Evolutionary conservation across 2,888 invertebrate genomes (phyloP).

Genomic region (Nomada fucata): DNA sequence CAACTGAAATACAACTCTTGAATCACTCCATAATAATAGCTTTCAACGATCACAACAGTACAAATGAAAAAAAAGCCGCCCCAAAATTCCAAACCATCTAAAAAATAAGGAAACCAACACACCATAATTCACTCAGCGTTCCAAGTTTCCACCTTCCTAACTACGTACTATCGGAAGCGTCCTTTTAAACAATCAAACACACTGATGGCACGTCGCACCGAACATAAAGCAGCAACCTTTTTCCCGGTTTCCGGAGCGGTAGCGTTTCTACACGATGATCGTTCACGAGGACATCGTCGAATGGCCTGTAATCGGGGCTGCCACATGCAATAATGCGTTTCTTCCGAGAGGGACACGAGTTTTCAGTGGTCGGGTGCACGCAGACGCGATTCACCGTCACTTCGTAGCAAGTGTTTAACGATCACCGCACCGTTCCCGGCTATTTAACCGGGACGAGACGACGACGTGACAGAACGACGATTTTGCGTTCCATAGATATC

Average conservation of each 20-base stretch:
- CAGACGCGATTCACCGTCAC: not conserved
- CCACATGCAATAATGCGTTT: conserved; percentile 48
- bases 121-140: not conserved
- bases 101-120: not conserved
- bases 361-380: not conserved
- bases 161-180: conserved; percentile 1
- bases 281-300: conserved; percentile 48
- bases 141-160: not conserved
- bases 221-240: conserved; percentile 60
- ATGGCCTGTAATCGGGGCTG: conserved; percentile 58
- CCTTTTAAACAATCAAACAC: conserved; percentile 18
- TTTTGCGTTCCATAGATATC: conserved; percentile 45
- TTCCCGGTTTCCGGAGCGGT: conserved; percentile 47
- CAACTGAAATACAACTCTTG: too few species aligned
- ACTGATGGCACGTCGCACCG: conserved; percentile 19
- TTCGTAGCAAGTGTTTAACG: conserved; percentile 43
- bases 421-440: conserved; percentile 43
- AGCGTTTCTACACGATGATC: conserved; percentile 40
- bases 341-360: conserved; percentile 46
- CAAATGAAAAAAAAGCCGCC: too few species aligned
- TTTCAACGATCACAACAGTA: too few species aligned
- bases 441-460: conserved; percentile 46
- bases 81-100: too few species aligned
- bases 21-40: too few species aligned
- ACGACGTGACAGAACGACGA: conserved; percentile 46